Base-by-base conservation (phyloP, 1,140 invertebrate genomes). In the Nilaparvata lugens region DNA sequence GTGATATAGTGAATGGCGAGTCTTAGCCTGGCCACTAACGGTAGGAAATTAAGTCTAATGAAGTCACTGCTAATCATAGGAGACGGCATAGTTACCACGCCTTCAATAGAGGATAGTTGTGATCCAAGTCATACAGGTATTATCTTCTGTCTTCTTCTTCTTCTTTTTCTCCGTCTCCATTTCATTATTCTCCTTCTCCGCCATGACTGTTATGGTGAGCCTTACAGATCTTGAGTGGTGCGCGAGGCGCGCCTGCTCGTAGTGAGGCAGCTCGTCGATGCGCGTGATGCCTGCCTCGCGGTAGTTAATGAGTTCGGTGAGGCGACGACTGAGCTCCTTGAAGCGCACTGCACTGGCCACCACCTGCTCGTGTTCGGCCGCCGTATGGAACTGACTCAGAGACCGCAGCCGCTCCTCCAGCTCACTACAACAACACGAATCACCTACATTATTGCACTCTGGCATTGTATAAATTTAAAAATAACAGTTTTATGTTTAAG, bases 361-460 rank as follows among this genome's bases (percentile, higher is more conserved):
- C 53, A 93, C 83, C 60, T 86, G 82, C 64, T 90, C 84, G 69
- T 94, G 87, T 75, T 95, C 92, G 61, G 84, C 79, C 28, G 85
- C 81, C 0, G 89, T 87, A 68, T 91, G 87, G 77, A 95, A 95
- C 71, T 94, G 92, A 23, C 89, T 85, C 71, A 93, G 91, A 43
- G 87, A 83, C 42, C 88, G 81, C 71, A 95, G 82, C 52, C 87
- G 85, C 62, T 95, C 91, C 23, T 83, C 78, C 66, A 90, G 84
- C 65, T 89, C 86, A 62, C 86, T 87, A 63, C 16, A 66, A 67
- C 58, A 60, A 35, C 7, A 35, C 13, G n/a, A n/a, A n/a, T n/a
- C n/a, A n/a, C n/a, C n/a, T n/a, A n/a, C n/a, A n/a, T n/a, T n/a
- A n/a, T n/a, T n/a, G n/a, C n/a, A n/a, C n/a, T n/a, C n/a, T n/a